Base-by-base conservation (phyloP, 2,113 vertebrate species). In the Indicator indicator region DNA sequence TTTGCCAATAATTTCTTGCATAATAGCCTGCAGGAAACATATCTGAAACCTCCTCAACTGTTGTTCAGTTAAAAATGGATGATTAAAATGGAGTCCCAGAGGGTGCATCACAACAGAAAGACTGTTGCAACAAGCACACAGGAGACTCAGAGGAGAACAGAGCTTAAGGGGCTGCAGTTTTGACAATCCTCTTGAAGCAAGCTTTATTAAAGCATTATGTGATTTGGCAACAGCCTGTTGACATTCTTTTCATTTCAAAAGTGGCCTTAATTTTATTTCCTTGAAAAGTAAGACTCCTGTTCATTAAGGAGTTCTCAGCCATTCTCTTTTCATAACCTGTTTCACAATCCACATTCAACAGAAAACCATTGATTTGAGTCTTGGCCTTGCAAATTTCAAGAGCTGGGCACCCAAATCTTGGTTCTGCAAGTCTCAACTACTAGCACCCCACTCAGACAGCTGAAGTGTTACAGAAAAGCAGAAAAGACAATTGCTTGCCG, bases 281-380 rank as follows among this genome's bases (percentile, higher is more conserved):
- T 86, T 90, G 60, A 75, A 67, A 89, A 95, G n/a, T n/a, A 94
- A 90, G 62, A 8, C 52, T 93, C 48, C 33, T 68, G 60, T 60
- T 85, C 83, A 36, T 38, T 20, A 69, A 38, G 2, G 13, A 69
- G 36, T 32, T 77, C 56, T 56, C 62, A 78, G 30, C 42, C 48
- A 27, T 76, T 79, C 44, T n/a, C 27, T 64, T 80, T 70, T 73
- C 69, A 44, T 48, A 74, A 68, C 69, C 83, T 56, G 55, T 42
- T 93, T 85, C 76, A 68, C 48, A 71, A 75, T 7, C 58, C 28
- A 54, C 2, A 0, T 12, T 55, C 30, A 73, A 44, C 6, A 78
- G 65, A 50, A 83, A 70, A 12, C 6, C 60, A 65, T 7, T 23
- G 23, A 82, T 40, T 36, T 20, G 56, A 91, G 30, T 9, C 32